Conservation (phyloP, 2,113 vertebrate genomes). For the Passerina amoena region DNA sequence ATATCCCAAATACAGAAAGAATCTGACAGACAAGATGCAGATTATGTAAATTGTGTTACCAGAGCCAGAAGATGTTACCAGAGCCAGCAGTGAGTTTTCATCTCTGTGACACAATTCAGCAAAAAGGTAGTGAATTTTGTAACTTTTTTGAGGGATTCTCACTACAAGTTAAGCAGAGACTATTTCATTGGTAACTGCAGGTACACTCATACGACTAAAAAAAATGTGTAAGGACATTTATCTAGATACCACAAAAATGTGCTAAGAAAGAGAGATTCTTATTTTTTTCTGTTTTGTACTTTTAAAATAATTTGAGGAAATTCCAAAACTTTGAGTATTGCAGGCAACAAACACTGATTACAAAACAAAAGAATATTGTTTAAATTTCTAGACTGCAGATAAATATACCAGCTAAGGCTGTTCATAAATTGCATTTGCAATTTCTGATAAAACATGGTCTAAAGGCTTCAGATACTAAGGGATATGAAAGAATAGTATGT, state of each 20-base stretch:
- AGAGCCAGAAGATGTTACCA: not conserved
- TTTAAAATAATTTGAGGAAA: not conserved
- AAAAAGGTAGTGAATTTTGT: not conserved
- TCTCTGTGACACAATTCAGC: not conserved
- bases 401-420: not conserved
- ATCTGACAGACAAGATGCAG: not conserved
- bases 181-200: not conserved
- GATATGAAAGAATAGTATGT: not conserved
- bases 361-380: not conserved
- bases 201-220: not conserved
- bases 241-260: not conserved
- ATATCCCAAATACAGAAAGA: not conserved
- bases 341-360: not conserved
- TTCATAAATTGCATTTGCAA: not conserved
- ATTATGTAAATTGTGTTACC: not conserved
- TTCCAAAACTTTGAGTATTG: not conserved
- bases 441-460: not conserved
- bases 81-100: not conserved
- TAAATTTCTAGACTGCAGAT: not conserved
- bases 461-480: not conserved
- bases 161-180: not conserved
- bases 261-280: not conserved
- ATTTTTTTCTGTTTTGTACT: not conserved
- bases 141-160: not conserved
- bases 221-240: not conserved